Base-by-base conservation (phyloP, 2,797 vertebrate species). In the Periophthalmus magnuspinnatus region DNA sequence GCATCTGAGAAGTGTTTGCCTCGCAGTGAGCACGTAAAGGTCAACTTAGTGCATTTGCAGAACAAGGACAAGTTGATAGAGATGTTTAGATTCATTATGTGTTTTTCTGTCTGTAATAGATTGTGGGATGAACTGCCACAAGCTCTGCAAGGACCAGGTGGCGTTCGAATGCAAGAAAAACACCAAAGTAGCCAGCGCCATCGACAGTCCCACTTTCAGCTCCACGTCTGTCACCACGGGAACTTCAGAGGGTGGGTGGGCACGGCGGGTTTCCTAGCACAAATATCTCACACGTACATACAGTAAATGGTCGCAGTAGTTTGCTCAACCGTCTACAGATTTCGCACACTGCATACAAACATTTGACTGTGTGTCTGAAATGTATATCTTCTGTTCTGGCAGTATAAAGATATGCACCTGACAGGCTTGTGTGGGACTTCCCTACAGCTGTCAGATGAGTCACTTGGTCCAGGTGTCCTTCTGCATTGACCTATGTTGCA, bases 101-200 rank as follows among this genome's bases (percentile, higher is more conserved):
- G 1, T 60, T 36, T 36, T 34, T 67, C 63, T 75, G 63, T 76
- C 79, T 80, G 32, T 80, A 70, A 48, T 79, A 86, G 97, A 98
- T 86, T 98, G 97, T 0, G 97, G 96, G 64, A 97, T 98, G 96
- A 98, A 98, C 90, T 98, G 97, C 81, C 97, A 98, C 89, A 97
- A 95, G 86, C 95, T 96, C 22, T 98, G 97, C 90, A 97, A 95
- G 91, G 97, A 98, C 66, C 91, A 98, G 89, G 95, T 97, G 77
- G 96, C 97, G 8, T 95, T 98, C 22, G 96, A 98, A 86, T 98
- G 96, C 87, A 96, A 97, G 92, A 95, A 94, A 86, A 94, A 95
- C 83, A 32, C 88, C 74, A 91, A 84, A 86, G 59, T 80, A 72
- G 58, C 73, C 73, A 85, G 61, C 38, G 13, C 89, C 70, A 93